These are phyloP conservation scores for Atta colombica DNA, from an alignment of 1,140 invertebrate species.

Conservation along the genomic window DNA sequence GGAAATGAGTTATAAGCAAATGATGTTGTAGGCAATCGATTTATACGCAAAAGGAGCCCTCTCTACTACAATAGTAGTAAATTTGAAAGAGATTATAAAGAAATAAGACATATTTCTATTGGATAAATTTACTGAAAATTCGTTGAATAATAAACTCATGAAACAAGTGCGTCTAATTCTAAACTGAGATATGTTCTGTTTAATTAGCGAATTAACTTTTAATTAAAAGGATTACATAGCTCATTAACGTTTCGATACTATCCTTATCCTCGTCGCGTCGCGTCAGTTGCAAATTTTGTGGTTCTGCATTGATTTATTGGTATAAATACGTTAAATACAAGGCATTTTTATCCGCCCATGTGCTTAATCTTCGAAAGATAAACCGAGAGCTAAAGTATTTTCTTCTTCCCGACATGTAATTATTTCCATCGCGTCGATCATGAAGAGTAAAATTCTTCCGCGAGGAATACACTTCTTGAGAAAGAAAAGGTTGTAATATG, in stretches of 20 bases:
- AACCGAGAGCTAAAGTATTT: background rate
- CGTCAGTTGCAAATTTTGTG: background rate
- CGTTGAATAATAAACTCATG: background rate
- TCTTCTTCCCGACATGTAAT: constrained; percentile 35
- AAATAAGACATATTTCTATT: background rate
- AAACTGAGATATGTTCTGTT: background rate
- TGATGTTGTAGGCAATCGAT: no score
- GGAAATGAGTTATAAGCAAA: no score
- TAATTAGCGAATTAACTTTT: background rate
- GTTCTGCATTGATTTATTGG: background rate
- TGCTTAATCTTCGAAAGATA: constrained; percentile 6
- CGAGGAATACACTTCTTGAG: background rate
- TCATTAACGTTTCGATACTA: background rate
- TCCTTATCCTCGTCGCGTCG: background rate
- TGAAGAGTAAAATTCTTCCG: background rate
- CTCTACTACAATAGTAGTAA: background rate
- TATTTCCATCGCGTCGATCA: background rate
- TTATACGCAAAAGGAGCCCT: no score
- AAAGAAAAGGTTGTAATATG: background rate
- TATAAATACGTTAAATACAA: background rate
- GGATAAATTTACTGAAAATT: background rate
- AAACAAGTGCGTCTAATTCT: background rate
- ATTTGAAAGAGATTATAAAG: background rate
- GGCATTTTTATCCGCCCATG: background rate
- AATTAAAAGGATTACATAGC: background rate